Evolutionary conservation across 1,140 invertebrate genomes (phyloP).

Genomic region (Drosophila kikkawai): DNA sequence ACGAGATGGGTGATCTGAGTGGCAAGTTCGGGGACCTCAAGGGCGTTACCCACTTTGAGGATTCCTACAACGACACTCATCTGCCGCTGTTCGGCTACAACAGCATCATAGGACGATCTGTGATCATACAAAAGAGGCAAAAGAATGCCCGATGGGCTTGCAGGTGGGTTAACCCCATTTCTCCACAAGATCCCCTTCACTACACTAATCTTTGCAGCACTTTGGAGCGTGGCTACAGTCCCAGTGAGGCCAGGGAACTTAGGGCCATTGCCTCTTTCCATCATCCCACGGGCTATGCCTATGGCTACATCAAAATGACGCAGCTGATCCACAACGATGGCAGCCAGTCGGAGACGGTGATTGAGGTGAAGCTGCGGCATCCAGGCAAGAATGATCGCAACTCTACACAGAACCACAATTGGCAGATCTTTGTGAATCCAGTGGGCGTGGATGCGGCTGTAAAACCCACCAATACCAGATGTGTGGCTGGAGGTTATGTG

Average conservation of each 20-base stretch:
- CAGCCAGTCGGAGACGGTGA: slow-evolving; percentile 93
- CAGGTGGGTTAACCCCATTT: slow-evolving; percentile 21
- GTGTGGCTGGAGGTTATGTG: slow-evolving; percentile 94
- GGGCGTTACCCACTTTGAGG: slow-evolving; percentile 86
- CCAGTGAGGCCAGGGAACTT: slow-evolving; percentile 93
- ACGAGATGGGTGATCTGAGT: slow-evolving; percentile 95
- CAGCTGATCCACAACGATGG: slow-evolving; percentile 95
- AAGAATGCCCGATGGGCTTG: slow-evolving; percentile 91
- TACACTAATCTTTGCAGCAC: slow-evolving; percentile 86
- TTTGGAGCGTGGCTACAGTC: slow-evolving; percentile 93
- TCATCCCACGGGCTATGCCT: slow-evolving; percentile 93
- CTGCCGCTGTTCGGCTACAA: slow-evolving; percentile 93
- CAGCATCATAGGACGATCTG: slow-evolving; percentile 92
- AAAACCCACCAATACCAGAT: slow-evolving; percentile 91
- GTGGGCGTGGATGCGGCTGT: slow-evolving; percentile 96
- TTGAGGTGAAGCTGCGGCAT: slow-evolving; percentile 94
- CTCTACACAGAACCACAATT: slow-evolving; percentile 94
- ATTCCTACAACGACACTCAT: slow-evolving; percentile 92
- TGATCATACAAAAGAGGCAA: slow-evolving; percentile 93
- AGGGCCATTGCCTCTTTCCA: slow-evolving; percentile 96
- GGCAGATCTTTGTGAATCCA: slow-evolving; percentile 97
- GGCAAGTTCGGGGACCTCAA: slow-evolving; percentile 94
- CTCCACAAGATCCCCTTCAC: no score
- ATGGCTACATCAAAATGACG: slow-evolving; percentile 94
- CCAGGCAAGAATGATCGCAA: slow-evolving; percentile 93